Conservation (phyloP, 1,140 invertebrate species). For the Trachymyrmex cornetzi region DNA sequence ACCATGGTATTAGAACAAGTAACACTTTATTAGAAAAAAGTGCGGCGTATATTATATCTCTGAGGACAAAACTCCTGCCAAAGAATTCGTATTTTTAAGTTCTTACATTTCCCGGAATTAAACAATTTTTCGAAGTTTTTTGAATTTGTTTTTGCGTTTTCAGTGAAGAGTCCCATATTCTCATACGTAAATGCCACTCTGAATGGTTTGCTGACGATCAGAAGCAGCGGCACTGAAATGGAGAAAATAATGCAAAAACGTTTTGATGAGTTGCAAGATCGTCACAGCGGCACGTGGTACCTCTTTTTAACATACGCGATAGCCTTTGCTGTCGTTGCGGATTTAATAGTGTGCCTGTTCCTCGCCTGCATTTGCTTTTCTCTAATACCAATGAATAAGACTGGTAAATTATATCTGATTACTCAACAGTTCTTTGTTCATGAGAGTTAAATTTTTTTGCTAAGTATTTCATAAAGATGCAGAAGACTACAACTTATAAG, state of each 20-base stretch:
- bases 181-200: slow-evolving; percentile 93
- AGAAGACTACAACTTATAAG: slow-evolving; percentile 86
- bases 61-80: not conserved
- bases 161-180: slow-evolving; percentile 93
- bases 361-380: slow-evolving; percentile 79
- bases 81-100: not conserved
- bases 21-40: too few relatives aligned
- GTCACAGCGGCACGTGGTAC: slow-evolving; percentile 90
- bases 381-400: slow-evolving; percentile 82
- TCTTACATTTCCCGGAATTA: not conserved
- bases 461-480: slow-evolving; percentile 85
- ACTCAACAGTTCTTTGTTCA: not conserved
- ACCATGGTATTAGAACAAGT: too few relatives aligned
- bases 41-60: too few relatives aligned
- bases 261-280: slow-evolving; percentile 90
- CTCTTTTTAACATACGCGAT: slow-evolving; percentile 87
- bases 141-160: slow-evolving; percentile 50
- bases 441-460: not conserved
- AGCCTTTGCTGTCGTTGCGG: slow-evolving; percentile 86
- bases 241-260: slow-evolving; percentile 90
- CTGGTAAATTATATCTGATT: slow-evolving; percentile 69
- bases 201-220: slow-evolving; percentile 93
- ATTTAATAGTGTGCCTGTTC: slow-evolving; percentile 78
- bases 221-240: slow-evolving; percentile 89
- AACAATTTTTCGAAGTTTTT: not conserved